Base-by-base conservation (phyloP, 2,113 vertebrate species). In the Paralichthys olivaceus region DNA sequence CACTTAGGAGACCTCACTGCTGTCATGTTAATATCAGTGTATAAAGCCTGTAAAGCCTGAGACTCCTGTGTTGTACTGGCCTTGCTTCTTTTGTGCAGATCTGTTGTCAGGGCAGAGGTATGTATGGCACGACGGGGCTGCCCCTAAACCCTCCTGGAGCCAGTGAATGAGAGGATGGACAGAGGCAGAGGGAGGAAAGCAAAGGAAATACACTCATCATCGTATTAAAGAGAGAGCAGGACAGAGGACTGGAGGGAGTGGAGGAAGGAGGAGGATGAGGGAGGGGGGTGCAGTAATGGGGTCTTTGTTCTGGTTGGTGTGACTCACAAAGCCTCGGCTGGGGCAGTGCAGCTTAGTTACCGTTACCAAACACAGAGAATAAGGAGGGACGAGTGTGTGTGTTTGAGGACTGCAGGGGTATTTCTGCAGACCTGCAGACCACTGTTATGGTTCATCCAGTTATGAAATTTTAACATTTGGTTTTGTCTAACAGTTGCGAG, bases 91-190 rank as follows among this genome's bases (percentile, higher is more conserved):
- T 93, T 91, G 90, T 92, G 61, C 58, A 2, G 56, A 59, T 4
- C 83, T 90, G 91, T 93, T 91, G 92, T 93, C 89, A 91, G 83
- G 91, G 86, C 83, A 75, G 78, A 88, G 83, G 91, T 85, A 93
- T 93, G 90, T 87, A 51, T 67, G 72, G 81, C 84, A 81, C 68
- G 70, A 87, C 32, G 73, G 84, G 87, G 81, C 81, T 69, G 80
- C 89, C 77, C 63, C 75, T 25, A 75, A 90, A 90, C 82, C 83
- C 81, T 84, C 64, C 78, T 82, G 85, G 71, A 84, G 81, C 87
- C 66, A 43, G 12, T 85, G 85, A 92, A 89, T 85, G 79, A 87
- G 83, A 88, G 86, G 90, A 92, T 87, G 88, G 83, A 86, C 72
- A 6, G 47, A 77, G 69, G 81, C 63, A 65, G 84, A 65, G 65